Evolutionary conservation across 2,888 invertebrate genomes (phyloP), one percentile per base, ranked within the genome.

Genomic region (Portevinia maculata): DNA sequence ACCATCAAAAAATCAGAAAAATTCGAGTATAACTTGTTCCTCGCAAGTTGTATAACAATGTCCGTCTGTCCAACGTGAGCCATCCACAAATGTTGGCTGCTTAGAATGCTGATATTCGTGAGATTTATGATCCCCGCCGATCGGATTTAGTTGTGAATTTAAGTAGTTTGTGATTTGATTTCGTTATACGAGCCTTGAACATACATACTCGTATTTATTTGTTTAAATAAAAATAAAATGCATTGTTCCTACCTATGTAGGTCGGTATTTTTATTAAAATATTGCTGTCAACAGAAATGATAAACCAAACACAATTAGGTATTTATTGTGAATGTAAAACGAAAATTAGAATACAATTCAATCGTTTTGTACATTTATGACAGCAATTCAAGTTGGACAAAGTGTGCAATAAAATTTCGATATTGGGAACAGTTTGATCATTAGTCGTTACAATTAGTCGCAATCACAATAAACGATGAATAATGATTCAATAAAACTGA

Each of bases 291-390:
- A 64, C 73, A 55, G 53, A 24, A 64, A 62, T 60, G 70, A 71
- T 60, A 71, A 71, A 71, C 52, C 53, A 62, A 62, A 71, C 57
- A 70, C 60, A 71, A 71, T 71, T 71, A 62, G 15, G n/a, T 44
- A 34, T 71, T 71, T 71, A 71, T 71, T 62, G 52, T 60, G 60
- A 62, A 71, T 62, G 71, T 71, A 62, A 71, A 71, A 62, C 62
- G 60, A 53, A 62, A 71, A 62, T 71, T 71, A 71, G 60, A 71
- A 71, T 71, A 71, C 60, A 71, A 71, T 71, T 71, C 60, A 71
- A 71, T 71, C 71, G 62, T 21, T 60, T 62, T 62, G 62, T 62
- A 71, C 71, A 53, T 71, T 71, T 71, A 71, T 71, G 71, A 34
- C 60, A 7, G 70, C 70, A 59, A 70, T 70, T 70, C 52, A 62